Conservation (phyloP, 2,113 vertebrate species). For the Atractosteus spatula region DNA sequence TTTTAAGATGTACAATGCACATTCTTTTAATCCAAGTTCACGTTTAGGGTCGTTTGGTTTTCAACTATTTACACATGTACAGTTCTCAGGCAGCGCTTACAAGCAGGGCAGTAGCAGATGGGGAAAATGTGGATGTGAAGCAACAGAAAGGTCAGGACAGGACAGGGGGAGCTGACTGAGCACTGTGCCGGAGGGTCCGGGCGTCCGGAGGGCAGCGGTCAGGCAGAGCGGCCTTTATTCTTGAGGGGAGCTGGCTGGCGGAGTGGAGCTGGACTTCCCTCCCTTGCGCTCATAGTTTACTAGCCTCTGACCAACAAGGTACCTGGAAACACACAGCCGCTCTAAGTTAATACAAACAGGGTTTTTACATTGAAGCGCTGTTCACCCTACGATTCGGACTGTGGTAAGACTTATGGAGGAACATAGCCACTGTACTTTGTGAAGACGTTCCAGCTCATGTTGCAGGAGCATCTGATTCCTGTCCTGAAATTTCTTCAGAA, state of each 20-base stretch:
- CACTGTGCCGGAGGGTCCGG: constrained; percentile 55
- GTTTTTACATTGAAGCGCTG: no score
- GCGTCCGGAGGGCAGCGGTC: not conserved
- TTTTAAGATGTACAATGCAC: constrained; percentile 92
- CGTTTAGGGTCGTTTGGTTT: constrained; percentile 68
- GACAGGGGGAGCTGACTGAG: constrained; percentile 41
- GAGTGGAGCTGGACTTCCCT: constrained; percentile 74
- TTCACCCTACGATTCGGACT: no score
- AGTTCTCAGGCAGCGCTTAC: constrained; percentile 77
- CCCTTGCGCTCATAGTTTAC: constrained; percentile 96
- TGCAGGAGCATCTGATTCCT: no score
- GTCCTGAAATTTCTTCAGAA: no score
- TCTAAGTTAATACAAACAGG: no score
- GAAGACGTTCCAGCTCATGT: no score
- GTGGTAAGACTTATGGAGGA: no score
- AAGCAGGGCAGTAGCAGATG: constrained; percentile 62
- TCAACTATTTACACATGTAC: constrained; percentile 91
- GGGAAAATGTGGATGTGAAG: constrained; percentile 51
- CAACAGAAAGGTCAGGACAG: constrained; percentile 58
- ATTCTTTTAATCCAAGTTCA: constrained; percentile 77
- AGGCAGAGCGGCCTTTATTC: constrained; percentile 59
- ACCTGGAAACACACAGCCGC: constrained; percentile 59
- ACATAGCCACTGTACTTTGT: no score
- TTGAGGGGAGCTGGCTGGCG: constrained; percentile 74
- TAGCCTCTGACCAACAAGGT: constrained; percentile 95